These are phyloP conservation scores for Haliaeetus leucogaster DNA, from an alignment of 2,113 vertebrate species.

Conservation along the genomic window DNA sequence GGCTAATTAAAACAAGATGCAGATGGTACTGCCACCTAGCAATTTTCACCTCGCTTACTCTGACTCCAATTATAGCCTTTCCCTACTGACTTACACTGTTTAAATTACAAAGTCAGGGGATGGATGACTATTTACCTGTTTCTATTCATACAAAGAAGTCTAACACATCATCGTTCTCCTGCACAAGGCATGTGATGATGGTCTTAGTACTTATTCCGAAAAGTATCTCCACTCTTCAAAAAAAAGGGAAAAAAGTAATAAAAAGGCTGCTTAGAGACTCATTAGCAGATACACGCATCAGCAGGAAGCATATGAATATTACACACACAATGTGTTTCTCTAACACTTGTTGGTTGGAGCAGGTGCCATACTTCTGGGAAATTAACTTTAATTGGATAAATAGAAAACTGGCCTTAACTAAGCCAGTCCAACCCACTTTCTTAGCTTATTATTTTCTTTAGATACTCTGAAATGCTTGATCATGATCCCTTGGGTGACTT, in stretches of 20 bases:
- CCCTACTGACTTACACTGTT: slow-evolving; percentile 75
- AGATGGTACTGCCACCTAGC: slow-evolving; percentile 75
- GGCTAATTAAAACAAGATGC: slow-evolving; percentile 75
- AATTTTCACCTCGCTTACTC: slow-evolving; percentile 79
- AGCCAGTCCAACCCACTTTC: neutral
- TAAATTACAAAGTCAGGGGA: slow-evolving; percentile 75
- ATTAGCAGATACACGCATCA: slow-evolving; percentile 1
- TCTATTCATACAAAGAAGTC: slow-evolving; percentile 64
- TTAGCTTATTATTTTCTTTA: slow-evolving; percentile 15
- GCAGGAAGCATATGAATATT: slow-evolving; percentile 15
- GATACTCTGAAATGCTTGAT: neutral
- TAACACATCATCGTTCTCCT: slow-evolving; percentile 56
- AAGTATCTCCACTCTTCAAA: neutral
- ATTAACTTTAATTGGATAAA: slow-evolving; percentile 48
- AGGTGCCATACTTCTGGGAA: slow-evolving; percentile 29
- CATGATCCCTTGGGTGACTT: neutral
- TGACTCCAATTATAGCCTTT: slow-evolving; percentile 74
- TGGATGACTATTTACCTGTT: slow-evolving; percentile 70
- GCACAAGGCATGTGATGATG: slow-evolving; percentile 36
- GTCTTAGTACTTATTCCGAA: slow-evolving; percentile 21
- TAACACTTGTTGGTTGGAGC: slow-evolving; percentile 3
- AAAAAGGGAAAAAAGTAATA: neutral
- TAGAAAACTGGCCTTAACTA: slow-evolving; percentile 1
- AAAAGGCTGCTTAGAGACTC: slow-evolving; percentile 25
- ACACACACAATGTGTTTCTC: neutral